These are phyloP conservation scores for Macaria liturata DNA, from an alignment of 2,888 invertebrate species.

Conservation along the genomic window DNA sequence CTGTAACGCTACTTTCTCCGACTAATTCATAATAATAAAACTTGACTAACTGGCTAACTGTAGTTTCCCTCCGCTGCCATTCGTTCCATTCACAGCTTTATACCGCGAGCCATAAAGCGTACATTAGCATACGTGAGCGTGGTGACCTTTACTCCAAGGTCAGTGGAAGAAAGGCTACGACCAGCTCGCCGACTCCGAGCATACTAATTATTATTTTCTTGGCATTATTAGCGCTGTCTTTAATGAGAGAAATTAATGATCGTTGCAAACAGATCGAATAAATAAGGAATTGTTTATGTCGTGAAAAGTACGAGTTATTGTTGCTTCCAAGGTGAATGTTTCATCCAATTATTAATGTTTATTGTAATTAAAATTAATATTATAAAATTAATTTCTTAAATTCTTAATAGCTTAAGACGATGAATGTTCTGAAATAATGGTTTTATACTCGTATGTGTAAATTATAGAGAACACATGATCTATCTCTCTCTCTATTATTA, in stretches of 20 bases:
- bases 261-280: constrained; percentile 23
- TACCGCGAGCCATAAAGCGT: constrained; percentile 5
- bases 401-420: not conserved
- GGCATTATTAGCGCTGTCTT: constrained; percentile 28
- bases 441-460: no score
- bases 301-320: constrained; percentile 8
- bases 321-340: not conserved
- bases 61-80: not conserved
- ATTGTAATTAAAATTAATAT: no score
- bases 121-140: constrained; percentile 1
- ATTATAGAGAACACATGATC: no score
- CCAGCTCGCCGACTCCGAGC: constrained; percentile 7
- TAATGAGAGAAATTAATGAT: constrained; percentile 31
- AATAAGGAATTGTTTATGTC: constrained; percentile 23
- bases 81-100: constrained; percentile 20
- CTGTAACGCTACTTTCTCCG: constrained; percentile 64
- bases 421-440: no score
- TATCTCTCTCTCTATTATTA: no score
- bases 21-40: constrained; percentile 41
- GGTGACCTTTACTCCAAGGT: constrained; percentile 32
- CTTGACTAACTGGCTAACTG: constrained; percentile 18
- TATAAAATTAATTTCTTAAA: not conserved
- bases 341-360: no score
- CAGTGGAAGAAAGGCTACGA: constrained; percentile 25
- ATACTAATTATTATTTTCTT: constrained; percentile 29